A percentile compares a stretch with the other conserved stretches of the same genome.
phyloP scores from a whole-genome alignment of 2,797 vertebrate genomes.

The Aselliscus stoliczkanus region DNA sequence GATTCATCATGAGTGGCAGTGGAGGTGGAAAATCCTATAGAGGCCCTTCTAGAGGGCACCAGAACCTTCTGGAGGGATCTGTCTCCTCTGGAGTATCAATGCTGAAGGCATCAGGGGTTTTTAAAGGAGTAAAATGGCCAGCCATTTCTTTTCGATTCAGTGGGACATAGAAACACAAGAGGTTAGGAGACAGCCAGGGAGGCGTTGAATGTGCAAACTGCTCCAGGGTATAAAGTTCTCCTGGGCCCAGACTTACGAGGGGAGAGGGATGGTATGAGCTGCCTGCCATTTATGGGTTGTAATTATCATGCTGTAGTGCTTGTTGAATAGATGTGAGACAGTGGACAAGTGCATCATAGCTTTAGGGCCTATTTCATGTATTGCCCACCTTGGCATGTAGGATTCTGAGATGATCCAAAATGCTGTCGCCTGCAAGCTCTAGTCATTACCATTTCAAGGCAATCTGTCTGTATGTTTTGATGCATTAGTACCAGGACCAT shows the following conservation, averaged over 20 bases:
- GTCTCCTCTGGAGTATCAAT: not conserved
- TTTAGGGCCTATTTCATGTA: not conserved
- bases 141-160: not conserved
- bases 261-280: not conserved
- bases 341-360: too few relatives aligned
- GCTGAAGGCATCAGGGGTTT: not conserved
- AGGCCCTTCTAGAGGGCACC: not conserved
- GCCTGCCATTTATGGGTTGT: not conserved
- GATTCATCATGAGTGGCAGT: not conserved
- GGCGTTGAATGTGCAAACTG: not conserved
- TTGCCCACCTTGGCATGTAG: not conserved
- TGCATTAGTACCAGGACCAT: not conserved
- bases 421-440: not conserved
- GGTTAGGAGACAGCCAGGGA: not conserved
- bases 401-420: not conserved
- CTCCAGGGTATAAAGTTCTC: not conserved
- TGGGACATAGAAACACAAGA: not conserved
- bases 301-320: not conserved
- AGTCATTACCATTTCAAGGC: not conserved
- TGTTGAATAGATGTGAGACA: not conserved
- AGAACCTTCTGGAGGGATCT: not conserved
- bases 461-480: not conserved
- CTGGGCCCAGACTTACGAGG: rapidly evolving
- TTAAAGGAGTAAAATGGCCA: not conserved
- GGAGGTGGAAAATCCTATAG: too few relatives aligned